phyloP scores from a whole-genome alignment of 2,113 vertebrate species.

The Ophthalmolycus amberensis region DNA sequence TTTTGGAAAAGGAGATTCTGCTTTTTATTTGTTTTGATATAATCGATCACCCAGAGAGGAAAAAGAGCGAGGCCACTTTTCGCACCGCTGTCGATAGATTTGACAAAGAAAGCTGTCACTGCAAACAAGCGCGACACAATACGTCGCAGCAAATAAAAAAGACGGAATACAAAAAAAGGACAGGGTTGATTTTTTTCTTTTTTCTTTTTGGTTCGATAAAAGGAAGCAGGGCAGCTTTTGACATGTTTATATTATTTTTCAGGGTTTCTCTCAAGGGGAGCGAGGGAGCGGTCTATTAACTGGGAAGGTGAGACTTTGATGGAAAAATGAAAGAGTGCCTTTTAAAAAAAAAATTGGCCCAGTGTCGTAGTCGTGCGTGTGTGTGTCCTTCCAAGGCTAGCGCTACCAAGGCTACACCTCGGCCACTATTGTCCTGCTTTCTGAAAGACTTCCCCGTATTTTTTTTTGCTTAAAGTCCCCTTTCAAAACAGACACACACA shows the following conservation, averaged over 20 bases:
- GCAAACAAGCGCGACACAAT: slow-evolving; percentile 46
- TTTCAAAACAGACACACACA: slow-evolving; percentile 37
- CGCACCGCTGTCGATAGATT: slow-evolving; percentile 8
- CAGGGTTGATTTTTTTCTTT: slow-evolving; percentile 6
- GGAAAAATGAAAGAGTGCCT: slow-evolving; percentile 67
- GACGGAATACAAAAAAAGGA: slow-evolving; percentile 41
- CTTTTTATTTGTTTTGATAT: slow-evolving; percentile 39
- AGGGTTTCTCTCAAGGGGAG: slow-evolving; percentile 70
- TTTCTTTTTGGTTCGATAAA: slow-evolving; percentile 34
- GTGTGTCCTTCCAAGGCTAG: slow-evolving; percentile 63
- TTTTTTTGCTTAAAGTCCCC: slow-evolving; percentile 19
- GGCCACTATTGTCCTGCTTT: slow-evolving; percentile 49
- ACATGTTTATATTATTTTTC: slow-evolving; percentile 65
- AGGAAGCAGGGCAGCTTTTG: slow-evolving; percentile 48
- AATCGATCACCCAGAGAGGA: slow-evolving; percentile 42
- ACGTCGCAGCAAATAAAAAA: slow-evolving; percentile 41
- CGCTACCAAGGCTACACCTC: slow-evolving; percentile 62
- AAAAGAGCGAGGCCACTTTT: slow-evolving; percentile 33
- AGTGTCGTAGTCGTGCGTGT: slow-evolving; percentile 4
- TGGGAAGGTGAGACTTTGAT: slow-evolving; percentile 75
- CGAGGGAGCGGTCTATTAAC: slow-evolving; percentile 60
- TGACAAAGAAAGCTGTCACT: slow-evolving; percentile 52
- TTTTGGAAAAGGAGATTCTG: slow-evolving; percentile 7
- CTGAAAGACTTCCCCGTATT: slow-evolving; percentile 41
- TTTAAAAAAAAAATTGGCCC: slow-evolving; percentile 29